A percentile compares a stretch with the other conserved stretches of the same genome.
Evolutionary conservation across 2,113 vertebrate genomes (phyloP).

Genomic region (Megaptera novaeangliae): DNA sequence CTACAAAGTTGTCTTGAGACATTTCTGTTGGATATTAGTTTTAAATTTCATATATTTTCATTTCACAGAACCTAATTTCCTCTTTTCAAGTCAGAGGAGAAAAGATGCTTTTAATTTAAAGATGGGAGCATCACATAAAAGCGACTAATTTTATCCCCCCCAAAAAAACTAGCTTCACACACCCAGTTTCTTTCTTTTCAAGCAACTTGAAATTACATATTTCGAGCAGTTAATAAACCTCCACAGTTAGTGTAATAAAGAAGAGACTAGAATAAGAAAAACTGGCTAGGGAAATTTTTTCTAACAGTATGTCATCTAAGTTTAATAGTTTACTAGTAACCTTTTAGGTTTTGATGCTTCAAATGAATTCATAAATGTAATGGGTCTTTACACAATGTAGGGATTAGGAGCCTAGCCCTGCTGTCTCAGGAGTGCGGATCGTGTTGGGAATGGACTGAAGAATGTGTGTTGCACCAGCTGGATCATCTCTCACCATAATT

Average conservation of each 20-base stretch:
- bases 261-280: neutral
- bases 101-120: neutral
- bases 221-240: neutral
- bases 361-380: neutral
- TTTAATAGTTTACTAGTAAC: neutral
- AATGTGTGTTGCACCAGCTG: neutral
- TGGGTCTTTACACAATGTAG: neutral
- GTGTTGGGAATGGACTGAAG: neutral
- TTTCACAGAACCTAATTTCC: slow-evolving; percentile 10
- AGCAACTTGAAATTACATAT: neutral
- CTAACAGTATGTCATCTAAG: neutral
- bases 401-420: neutral
- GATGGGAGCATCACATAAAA: neutral
- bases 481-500: neutral
- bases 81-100: neutral
- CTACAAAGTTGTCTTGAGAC: neutral
- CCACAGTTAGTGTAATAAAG: neutral
- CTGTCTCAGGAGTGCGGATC: neutral
- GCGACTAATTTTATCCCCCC: neutral
- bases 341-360: neutral
- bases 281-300: neutral
- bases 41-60: neutral
- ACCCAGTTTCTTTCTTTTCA: neutral
- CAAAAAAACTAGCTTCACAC: neutral
- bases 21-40: neutral